Percentiles rank a stretch among this genome's conserved stretches.
Evolutionary conservation across 2,888 invertebrate species (phyloP).

Genomic region (Agriopis marginaria): DNA sequence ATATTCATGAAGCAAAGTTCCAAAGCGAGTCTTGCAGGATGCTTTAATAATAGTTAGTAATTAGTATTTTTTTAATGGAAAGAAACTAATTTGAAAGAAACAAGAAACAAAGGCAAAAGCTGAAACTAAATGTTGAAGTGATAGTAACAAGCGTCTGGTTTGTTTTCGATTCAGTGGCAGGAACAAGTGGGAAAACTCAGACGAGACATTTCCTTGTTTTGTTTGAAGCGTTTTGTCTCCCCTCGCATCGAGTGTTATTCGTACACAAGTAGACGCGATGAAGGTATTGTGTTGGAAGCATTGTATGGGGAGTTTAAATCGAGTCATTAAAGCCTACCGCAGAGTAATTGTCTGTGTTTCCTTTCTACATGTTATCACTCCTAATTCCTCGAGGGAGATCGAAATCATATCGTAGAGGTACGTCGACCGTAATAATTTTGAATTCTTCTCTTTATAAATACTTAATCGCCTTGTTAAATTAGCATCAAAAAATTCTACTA

Average conservation of each 20-base stretch:
- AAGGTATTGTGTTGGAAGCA: constrained; percentile 69
- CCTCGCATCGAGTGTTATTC: constrained; percentile 69
- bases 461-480: not conserved
- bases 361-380: constrained; percentile 62
- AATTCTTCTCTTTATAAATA: not conserved
- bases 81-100: constrained; percentile 5
- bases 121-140: constrained; percentile 20
- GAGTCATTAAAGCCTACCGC: constrained; percentile 69
- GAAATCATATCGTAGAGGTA: constrained; percentile 30
- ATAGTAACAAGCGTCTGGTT: constrained; percentile 45
- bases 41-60: not conserved
- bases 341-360: constrained; percentile 67
- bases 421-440: constrained; percentile 30
- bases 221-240: constrained; percentile 71
- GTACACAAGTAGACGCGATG: constrained; percentile 63
- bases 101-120: constrained; percentile 14
- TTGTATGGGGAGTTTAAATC: constrained; percentile 73
- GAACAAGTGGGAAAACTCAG: constrained; percentile 68
- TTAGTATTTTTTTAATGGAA: not conserved
- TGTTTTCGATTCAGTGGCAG: constrained; percentile 48
- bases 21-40: not conserved
- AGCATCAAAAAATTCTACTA: not conserved
- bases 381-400: constrained; percentile 57
- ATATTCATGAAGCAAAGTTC: constrained; percentile 2
- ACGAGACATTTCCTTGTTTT: constrained; percentile 75